phyloP scores from a whole-genome alignment of 2,888 invertebrate species.

The Protophormia terraenovae region DNA sequence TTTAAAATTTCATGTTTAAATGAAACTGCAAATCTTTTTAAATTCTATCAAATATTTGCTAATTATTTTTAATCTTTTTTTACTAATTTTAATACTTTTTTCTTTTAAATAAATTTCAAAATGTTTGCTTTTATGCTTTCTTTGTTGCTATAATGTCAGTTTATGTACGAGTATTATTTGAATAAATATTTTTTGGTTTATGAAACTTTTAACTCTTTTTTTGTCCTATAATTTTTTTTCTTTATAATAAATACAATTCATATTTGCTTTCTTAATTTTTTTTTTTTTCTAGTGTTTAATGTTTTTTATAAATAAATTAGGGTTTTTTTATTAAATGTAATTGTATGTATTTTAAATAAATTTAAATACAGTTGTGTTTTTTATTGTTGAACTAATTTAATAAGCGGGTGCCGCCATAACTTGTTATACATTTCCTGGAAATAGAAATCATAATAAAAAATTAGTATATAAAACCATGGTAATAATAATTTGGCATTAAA shows the following conservation, averaged over 20 bases:
- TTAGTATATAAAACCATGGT: too few species aligned
- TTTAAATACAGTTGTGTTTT: constrained; percentile 43
- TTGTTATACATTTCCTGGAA: constrained; percentile 67
- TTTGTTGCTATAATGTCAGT: background rate
- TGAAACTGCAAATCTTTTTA: constrained; percentile 48
- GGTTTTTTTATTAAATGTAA: background rate
- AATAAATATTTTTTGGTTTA: constrained; percentile 34
- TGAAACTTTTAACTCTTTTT: constrained; percentile 50
- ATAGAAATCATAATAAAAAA: too few species aligned
- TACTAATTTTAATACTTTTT: constrained; percentile 24
- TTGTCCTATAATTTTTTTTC: constrained; percentile 29
- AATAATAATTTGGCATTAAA: too few species aligned
- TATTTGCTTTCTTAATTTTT: constrained; percentile 41
- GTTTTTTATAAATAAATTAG: constrained; percentile 17
- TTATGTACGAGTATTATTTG: constrained; percentile 24
- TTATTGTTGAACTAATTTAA: constrained; percentile 36
- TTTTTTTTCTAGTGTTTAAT: constrained; percentile 23
- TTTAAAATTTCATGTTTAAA: too few species aligned
- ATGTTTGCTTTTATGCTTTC: background rate
- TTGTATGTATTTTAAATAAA: constrained; percentile 10
- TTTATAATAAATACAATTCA: constrained; percentile 59
- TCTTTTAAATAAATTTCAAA: constrained; percentile 24
- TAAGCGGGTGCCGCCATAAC: constrained; percentile 61
- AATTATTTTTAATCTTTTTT: background rate
- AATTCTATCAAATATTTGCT: constrained; percentile 38